phyloP scores from a whole-genome alignment of 2,888 invertebrate species.

The Diplazon laetatorius region DNA sequence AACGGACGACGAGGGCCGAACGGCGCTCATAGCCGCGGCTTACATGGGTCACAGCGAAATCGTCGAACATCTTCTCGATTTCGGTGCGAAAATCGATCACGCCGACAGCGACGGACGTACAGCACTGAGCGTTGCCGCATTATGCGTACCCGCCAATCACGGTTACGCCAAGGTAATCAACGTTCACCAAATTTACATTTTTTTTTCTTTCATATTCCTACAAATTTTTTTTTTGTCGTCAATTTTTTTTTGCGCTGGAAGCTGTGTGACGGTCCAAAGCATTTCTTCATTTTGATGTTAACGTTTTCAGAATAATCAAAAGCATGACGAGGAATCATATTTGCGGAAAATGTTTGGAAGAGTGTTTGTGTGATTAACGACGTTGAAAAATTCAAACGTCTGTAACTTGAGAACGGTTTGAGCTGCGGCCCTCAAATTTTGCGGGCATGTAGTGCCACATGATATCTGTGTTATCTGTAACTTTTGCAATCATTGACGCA shows the following conservation, averaged over 20 bases:
- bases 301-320: too few species aligned
- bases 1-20: constrained; percentile 95
- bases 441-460: too few species aligned
- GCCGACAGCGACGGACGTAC: constrained; percentile 94
- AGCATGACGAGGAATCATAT: too few species aligned
- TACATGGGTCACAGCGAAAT: constrained; percentile 98
- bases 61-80: constrained; percentile 91
- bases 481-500: too few species aligned
- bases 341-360: too few species aligned
- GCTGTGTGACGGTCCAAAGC: too few species aligned
- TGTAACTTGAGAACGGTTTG: too few species aligned
- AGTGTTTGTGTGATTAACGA: too few species aligned
- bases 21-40: constrained; percentile 96
- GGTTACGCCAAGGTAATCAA: constrained; percentile 85
- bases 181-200: neutral
- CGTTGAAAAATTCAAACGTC: too few species aligned
- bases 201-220: neutral
- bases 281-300: too few species aligned
- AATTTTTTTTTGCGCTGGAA: constrained; percentile 67
- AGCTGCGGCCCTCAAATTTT: too few species aligned
- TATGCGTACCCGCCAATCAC: constrained; percentile 92
- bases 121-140: constrained; percentile 93
- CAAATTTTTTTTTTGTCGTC: constrained; percentile 6
- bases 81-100: constrained; percentile 92
- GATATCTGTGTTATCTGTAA: too few species aligned